phyloP scores from a whole-genome alignment of 2,113 vertebrate species.

The Gallinago undulata region DNA sequence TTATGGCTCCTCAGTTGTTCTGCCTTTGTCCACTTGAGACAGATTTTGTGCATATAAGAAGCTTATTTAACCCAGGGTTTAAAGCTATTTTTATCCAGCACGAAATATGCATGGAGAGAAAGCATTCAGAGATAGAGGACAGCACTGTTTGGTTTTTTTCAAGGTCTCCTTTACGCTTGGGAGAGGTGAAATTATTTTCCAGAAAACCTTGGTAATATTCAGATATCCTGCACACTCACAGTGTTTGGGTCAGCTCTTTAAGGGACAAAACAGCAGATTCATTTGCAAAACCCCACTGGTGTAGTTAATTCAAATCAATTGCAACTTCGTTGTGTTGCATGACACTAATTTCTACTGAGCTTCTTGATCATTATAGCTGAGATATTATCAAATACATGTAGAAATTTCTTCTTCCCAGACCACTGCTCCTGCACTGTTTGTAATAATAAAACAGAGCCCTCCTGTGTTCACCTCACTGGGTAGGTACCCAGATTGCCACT shows the following conservation, averaged over 20 bases:
- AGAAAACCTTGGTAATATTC: neutral
- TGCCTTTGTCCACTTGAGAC: conserved; percentile 13
- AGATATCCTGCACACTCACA: neutral
- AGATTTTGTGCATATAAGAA: conserved; percentile 41
- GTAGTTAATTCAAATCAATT: neutral
- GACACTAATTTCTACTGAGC: neutral
- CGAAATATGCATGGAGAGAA: neutral
- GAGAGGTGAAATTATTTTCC: neutral
- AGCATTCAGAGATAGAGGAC: neutral
- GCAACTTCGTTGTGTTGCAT: neutral
- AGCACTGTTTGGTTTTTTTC: neutral
- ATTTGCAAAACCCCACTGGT: neutral
- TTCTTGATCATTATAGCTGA: neutral
- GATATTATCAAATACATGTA: neutral
- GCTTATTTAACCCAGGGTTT: conserved; percentile 58
- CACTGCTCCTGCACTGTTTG: neutral
- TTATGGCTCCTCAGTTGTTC: neutral
- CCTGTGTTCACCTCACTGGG: neutral
- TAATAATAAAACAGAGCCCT: neutral
- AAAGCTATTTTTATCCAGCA: conserved; percentile 45
- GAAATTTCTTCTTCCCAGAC: neutral
- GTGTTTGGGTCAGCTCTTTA: neutral
- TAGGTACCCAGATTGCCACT: neutral
- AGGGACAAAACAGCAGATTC: neutral
- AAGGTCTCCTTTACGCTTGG: neutral